These are phyloP conservation scores for Clunio marinus DNA, from an alignment of 2,888 invertebrate species.

Conservation along the genomic window DNA sequence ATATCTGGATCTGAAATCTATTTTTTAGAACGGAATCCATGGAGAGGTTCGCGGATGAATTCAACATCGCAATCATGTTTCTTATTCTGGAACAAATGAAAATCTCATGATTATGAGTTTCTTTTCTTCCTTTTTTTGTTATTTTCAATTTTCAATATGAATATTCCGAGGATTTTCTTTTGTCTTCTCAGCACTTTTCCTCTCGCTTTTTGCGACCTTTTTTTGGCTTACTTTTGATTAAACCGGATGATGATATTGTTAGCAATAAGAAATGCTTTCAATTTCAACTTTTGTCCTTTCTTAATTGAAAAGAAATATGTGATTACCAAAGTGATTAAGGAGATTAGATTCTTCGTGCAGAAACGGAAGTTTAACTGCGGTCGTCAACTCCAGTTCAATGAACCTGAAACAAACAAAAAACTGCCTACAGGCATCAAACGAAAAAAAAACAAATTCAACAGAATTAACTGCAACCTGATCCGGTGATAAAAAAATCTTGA, in stretches of 20 bases:
- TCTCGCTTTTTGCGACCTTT: not conserved
- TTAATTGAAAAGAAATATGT: constrained; percentile 35
- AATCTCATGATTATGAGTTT: constrained; percentile 34
- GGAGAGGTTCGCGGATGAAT: not conserved
- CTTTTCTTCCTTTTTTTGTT: no score
- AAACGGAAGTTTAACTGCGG: not conserved
- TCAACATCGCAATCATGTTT: not conserved
- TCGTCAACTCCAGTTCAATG: not conserved
- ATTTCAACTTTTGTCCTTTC: constrained; percentile 26
- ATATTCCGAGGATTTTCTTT: constrained; percentile 13
- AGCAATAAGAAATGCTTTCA: constrained; percentile 15
- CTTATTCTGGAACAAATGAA: not conserved
- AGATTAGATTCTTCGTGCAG: not conserved
- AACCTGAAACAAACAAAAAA: not conserved
- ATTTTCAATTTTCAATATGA: constrained; percentile 21
- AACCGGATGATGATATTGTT: not conserved
- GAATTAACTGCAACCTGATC: no score
- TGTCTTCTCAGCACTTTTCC: not conserved
- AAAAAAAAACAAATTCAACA: no score
- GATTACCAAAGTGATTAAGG: not conserved
- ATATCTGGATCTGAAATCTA: constrained; percentile 21
- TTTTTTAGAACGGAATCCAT: not conserved
- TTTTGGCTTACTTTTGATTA: constrained; percentile 1
- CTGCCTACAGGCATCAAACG: no score
- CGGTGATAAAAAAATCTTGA: no score